Evolutionary conservation across 2,797 vertebrate genomes (phyloP).

Genomic region (Coregonus suidteri): DNA sequence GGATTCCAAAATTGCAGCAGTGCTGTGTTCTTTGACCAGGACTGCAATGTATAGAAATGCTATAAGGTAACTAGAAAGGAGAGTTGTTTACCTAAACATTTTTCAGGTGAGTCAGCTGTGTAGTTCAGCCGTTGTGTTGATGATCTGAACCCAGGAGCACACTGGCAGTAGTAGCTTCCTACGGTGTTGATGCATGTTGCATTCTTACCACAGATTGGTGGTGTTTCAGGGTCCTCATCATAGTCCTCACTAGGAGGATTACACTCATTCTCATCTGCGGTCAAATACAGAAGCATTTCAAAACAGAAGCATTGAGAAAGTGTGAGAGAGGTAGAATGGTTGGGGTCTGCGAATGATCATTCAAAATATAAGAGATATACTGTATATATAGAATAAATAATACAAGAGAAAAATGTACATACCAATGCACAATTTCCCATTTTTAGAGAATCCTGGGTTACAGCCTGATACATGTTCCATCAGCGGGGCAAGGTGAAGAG

Average conservation of each 20-base stretch:
- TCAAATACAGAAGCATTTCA: constrained; percentile 13
- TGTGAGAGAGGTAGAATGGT: constrained; percentile 12
- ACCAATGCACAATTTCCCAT: accelerated
- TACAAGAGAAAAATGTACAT: background rate
- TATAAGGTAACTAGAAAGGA: background rate
- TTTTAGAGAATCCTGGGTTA: accelerated
- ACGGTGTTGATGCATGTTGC: constrained; percentile 19
- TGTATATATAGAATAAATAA: no score
- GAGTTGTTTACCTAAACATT: constrained; percentile 47
- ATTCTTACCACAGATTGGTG: background rate
- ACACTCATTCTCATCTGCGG: constrained; percentile 52
- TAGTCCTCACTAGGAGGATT: accelerated
- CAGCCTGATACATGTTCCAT: background rate
- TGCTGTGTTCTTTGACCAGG: background rate
- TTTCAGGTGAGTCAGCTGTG: accelerated
- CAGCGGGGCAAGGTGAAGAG: background rate
- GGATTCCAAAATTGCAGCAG: background rate
- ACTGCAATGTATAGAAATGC: background rate
- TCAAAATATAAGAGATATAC: no score
- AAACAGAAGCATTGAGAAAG: constrained; percentile 7
- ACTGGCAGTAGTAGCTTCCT: constrained; percentile 63
- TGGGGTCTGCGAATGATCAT: no score
- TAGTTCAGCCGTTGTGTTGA: accelerated
- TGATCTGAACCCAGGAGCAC: constrained; percentile 25
- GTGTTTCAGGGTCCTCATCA: accelerated